Evolutionary conservation across 2,113 vertebrate species (phyloP).

Genomic region (Lipotes vexillifer): DNA sequence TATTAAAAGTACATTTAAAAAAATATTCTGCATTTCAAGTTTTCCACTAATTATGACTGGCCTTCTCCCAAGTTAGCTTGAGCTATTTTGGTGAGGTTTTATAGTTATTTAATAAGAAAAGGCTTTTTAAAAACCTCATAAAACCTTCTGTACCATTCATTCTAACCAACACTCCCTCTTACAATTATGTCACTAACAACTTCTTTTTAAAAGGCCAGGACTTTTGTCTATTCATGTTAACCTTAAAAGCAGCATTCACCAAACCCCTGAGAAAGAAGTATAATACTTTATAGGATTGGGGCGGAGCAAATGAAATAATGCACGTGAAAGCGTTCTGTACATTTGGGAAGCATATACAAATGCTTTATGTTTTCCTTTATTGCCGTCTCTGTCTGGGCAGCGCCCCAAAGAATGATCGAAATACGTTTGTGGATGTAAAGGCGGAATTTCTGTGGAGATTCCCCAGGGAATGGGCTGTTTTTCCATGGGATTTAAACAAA

Average conservation of each 20-base stretch:
- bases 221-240: constrained; percentile 61
- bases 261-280: neutral
- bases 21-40: constrained; percentile 42
- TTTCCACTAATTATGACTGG: constrained; percentile 64
- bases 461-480: neutral
- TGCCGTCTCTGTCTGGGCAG: neutral
- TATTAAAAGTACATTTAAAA: neutral
- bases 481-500: neutral
- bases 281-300: neutral
- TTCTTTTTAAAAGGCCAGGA: constrained; percentile 46
- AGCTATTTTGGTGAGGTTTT: constrained; percentile 64
- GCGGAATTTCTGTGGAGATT: neutral
- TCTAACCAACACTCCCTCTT: neutral
- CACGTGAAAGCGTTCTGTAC: neutral
- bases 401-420: neutral
- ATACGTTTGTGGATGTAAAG: neutral
- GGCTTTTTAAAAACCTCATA: constrained; percentile 49
- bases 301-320: neutral
- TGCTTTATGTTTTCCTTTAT: neutral
- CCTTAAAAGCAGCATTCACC: constrained; percentile 58
- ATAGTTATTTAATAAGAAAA: constrained; percentile 63
- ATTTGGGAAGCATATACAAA: neutral
- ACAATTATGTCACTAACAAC: constrained; percentile 60
- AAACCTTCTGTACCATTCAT: constrained; percentile 46
- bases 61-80: constrained; percentile 33